These are phyloP conservation scores for Corella eumyota DNA, from an alignment of 23 tunicate species.

Conservation along the genomic window DNA sequence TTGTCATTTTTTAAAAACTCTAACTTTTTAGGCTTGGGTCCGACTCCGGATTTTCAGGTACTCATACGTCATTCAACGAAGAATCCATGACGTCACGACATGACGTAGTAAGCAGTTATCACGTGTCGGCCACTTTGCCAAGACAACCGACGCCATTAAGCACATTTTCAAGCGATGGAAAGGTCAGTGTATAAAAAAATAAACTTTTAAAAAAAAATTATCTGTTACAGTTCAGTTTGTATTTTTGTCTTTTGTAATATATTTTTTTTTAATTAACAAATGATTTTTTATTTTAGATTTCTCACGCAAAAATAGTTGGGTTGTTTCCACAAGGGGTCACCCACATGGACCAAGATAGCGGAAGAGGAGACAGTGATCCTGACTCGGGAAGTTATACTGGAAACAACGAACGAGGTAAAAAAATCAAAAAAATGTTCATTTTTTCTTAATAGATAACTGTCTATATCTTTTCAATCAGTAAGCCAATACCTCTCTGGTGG, in stretches of 20 bases:
- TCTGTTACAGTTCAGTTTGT: too few species aligned
- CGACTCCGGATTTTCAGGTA: too few species aligned
- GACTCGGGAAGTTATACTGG: conserved; percentile 37
- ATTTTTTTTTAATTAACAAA: too few species aligned
- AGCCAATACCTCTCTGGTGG: too few species aligned
- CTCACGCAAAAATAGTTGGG: conserved; percentile 6
- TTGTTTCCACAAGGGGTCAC: conserved; percentile 8
- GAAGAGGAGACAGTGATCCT: conserved; percentile 77
- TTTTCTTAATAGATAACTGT: too few species aligned
- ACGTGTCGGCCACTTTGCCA: conserved; percentile 7
- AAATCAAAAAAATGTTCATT: background rate
- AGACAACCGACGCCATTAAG: conserved; percentile 12
- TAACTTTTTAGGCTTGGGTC: too few species aligned
- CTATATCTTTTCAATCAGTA: too few species aligned
- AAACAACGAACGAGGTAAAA: conserved; percentile 9
- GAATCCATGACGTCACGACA: conserved; percentile 12
- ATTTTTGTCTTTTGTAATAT: background rate
- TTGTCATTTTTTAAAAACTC: too few species aligned
- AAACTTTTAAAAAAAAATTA: too few species aligned
- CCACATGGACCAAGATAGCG: conserved; percentile 49
- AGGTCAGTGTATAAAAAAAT: conserved; percentile 2
- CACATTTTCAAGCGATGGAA: conserved; percentile 18
- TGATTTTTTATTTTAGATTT: conserved; percentile 2
- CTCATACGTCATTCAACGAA: background rate
- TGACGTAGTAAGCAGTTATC: conserved; percentile 4